Conservation (phyloP, 2,888 invertebrate species). For the Abrostola tripartita region DNA sequence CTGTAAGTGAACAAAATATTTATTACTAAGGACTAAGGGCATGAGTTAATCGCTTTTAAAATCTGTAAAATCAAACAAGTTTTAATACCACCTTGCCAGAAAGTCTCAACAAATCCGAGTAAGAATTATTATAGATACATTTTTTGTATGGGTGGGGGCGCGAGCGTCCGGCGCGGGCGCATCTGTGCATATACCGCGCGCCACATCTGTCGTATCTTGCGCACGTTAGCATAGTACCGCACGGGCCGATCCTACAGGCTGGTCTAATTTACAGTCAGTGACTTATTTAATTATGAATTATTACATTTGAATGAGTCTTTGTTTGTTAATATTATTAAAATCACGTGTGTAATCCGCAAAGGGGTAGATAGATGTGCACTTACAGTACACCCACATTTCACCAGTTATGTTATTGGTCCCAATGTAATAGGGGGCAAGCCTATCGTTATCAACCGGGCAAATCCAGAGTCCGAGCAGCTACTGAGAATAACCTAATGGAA, state of each 20-base stretch:
- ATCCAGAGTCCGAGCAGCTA: too few relatives aligned
- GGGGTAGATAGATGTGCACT: too few relatives aligned
- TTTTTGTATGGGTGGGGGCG: slow-evolving; percentile 14
- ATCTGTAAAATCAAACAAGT: slow-evolving; percentile 13
- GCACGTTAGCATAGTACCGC: slow-evolving; percentile 64
- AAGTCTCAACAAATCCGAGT: slow-evolving; percentile 37
- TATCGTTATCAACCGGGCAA: too few relatives aligned
- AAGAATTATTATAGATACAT: slow-evolving; percentile 11
- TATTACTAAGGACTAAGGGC: too few relatives aligned
- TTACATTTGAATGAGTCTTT: not conserved
- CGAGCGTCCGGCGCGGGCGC: slow-evolving; percentile 39
- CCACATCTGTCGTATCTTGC: slow-evolving; percentile 70
- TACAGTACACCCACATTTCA: too few relatives aligned
- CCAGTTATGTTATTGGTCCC: too few relatives aligned
- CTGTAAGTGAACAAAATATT: too few relatives aligned
- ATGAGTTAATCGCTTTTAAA: too few relatives aligned
- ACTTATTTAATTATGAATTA: not conserved
- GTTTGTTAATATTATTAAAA: not conserved
- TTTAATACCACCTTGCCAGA: slow-evolving; percentile 27
- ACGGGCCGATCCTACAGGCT: slow-evolving; percentile 62
- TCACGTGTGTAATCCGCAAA: too few relatives aligned
- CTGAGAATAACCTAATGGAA: too few relatives aligned
- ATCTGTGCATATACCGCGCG: slow-evolving; percentile 56
- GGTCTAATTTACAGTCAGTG: slow-evolving; percentile 7
- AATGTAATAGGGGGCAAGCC: too few relatives aligned